phyloP scores from a whole-genome alignment of 2,797 vertebrate genomes.

The Chrysocyon brachyurus region DNA sequence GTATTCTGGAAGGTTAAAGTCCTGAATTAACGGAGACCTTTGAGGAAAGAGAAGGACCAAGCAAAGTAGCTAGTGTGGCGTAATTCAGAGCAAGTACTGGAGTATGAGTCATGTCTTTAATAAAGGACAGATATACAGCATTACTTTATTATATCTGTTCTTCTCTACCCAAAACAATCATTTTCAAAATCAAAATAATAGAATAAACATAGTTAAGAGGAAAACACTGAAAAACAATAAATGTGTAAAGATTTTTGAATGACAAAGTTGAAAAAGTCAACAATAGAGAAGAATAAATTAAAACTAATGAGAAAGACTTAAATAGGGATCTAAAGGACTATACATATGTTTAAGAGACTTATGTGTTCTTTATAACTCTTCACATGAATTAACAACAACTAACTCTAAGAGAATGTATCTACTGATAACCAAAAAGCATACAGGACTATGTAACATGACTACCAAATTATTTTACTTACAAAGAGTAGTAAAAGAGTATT shows the following conservation, averaged over 20 bases:
- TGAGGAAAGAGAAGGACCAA: slow-evolving; percentile 36
- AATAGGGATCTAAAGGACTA: background rate
- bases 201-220: background rate
- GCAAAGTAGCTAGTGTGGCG: background rate
- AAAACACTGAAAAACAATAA: background rate
- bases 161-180: background rate
- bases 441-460: background rate
- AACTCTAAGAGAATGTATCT: background rate
- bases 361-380: background rate
- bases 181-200: background rate
- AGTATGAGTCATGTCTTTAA: background rate
- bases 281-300: background rate
- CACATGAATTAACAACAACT: background rate
- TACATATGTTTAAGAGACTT: background rate
- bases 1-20: background rate
- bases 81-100: background rate
- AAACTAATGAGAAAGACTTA: background rate
- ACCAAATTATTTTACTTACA: background rate
- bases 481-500: background rate
- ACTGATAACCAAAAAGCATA: background rate
- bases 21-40: slow-evolving; percentile 1
- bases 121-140: background rate
- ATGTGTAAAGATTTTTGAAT: background rate
- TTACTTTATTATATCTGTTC: background rate
- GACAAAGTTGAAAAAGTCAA: background rate